Percentiles rank a stretch among this genome's conserved stretches.
Conservation (phyloP, 2,888 invertebrate species). For the Steinernema scapterisci region DNA sequence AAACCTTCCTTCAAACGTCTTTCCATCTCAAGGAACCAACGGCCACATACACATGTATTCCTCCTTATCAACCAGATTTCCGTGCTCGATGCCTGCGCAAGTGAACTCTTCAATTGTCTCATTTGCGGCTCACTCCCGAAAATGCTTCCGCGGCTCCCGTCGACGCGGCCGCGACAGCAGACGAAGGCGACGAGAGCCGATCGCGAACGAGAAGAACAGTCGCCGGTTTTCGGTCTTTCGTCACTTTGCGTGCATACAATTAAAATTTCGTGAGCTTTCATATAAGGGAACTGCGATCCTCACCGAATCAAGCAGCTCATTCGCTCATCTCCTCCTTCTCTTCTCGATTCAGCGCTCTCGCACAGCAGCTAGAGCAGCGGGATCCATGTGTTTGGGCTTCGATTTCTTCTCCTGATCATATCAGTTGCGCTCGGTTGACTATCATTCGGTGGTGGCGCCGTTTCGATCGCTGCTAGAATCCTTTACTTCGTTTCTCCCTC, state of each 20-base stretch:
- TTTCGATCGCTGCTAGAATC: too few relatives aligned
- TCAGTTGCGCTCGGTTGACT: neutral
- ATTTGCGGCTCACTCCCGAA: too few relatives aligned
- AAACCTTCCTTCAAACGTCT: too few relatives aligned
- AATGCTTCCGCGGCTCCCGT: too few relatives aligned
- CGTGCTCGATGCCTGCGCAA: too few relatives aligned
- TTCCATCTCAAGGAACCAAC: too few relatives aligned
- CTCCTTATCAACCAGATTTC: too few relatives aligned
- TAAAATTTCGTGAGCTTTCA: constrained; percentile 22
- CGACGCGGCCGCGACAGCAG: too few relatives aligned
- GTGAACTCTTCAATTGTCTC: too few relatives aligned
- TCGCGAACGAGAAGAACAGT: constrained; percentile 18
- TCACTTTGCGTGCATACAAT: constrained; percentile 16
- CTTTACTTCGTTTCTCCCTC: too few relatives aligned
- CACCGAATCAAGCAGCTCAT: neutral
- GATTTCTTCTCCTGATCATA: neutral
- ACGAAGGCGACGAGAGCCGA: neutral
- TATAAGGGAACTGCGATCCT: neutral
- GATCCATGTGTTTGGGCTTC: neutral
- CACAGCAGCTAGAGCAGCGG: neutral
- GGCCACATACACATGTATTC: too few relatives aligned
- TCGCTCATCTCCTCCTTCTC: neutral
- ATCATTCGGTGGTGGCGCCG: too few relatives aligned
- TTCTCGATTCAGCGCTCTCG: neutral
- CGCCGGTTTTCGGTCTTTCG: constrained; percentile 26